Conservation (phyloP, 2,797 vertebrate species). For the Enteromius treurensis region DNA sequence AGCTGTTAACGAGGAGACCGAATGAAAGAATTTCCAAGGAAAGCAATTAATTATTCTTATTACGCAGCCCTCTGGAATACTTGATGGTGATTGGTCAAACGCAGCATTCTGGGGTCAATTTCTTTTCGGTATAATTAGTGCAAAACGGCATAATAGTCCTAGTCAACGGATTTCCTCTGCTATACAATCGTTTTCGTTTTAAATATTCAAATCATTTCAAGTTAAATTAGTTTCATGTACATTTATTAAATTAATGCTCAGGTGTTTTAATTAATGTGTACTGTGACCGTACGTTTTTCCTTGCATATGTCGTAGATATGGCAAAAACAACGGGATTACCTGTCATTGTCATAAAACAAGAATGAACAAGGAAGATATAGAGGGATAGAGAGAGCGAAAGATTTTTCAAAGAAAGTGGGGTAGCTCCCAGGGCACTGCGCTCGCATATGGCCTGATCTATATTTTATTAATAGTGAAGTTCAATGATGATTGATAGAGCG, state of each 20-base stretch:
- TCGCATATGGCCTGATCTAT: conserved; percentile 79
- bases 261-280: not conserved
- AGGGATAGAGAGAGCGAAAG: conserved; percentile 29
- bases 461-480: conserved; percentile 81
- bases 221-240: not conserved
- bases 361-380: conserved; percentile 51
- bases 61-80: not conserved
- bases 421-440: conserved; percentile 77
- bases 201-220: not conserved
- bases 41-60: conserved; percentile 11
- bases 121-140: not conserved
- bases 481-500: conserved; percentile 74
- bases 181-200: not conserved
- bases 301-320: not conserved
- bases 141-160: not conserved
- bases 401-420: conserved; percentile 80
- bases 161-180: not conserved
- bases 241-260: not conserved
- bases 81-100: conserved; percentile 11
- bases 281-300: not conserved
- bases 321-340: conserved; percentile 62
- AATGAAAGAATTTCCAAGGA: not conserved
- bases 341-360: conserved; percentile 72
- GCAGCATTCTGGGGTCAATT: not conserved
- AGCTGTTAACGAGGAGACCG: conserved; percentile 4